Percentiles rank a stretch among this genome's conserved stretches.
Conservation (phyloP, 2,113 vertebrate genomes). For the Colistium nudipinnis region DNA sequence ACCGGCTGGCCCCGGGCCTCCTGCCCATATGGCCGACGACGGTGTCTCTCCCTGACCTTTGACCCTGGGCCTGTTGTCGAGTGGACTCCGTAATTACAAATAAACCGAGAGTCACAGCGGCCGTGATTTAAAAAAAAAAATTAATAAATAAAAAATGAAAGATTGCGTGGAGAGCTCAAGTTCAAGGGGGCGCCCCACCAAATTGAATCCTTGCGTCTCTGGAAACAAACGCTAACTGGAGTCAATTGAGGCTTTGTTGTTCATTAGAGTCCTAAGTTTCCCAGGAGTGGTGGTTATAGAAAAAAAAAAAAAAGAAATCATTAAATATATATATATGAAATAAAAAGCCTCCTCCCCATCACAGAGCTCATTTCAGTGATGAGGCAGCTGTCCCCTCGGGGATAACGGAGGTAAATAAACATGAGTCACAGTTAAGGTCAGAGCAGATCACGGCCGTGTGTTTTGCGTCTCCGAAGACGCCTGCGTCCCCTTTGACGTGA, state of each 20-base stretch:
- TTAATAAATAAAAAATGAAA: no score
- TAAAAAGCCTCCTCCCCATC: no score
- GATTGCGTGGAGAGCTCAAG: constrained; percentile 54
- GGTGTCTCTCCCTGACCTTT: constrained; percentile 56
- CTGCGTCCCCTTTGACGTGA: constrained; percentile 38
- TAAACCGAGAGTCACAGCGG: constrained; percentile 64
- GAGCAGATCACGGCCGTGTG: constrained; percentile 41
- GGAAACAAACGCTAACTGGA: constrained; percentile 53
- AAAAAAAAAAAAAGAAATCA: background rate
- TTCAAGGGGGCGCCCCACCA: constrained; percentile 47
- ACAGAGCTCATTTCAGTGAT: constrained; percentile 51
- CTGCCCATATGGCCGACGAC: constrained; percentile 63
- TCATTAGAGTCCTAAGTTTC: constrained; percentile 55
- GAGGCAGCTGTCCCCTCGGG: constrained; percentile 46
- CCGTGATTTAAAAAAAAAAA: no score
- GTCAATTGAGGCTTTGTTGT: constrained; percentile 66
- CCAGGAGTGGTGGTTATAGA: constrained; percentile 50
- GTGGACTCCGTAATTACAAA: constrained; percentile 68
- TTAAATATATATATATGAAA: no score
- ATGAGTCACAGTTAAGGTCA: constrained; percentile 67
- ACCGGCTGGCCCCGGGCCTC: constrained; percentile 26
- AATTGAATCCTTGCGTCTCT: constrained; percentile 23
- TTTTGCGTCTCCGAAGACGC: constrained; percentile 42
- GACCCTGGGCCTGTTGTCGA: constrained; percentile 61
- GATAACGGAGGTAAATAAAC: constrained; percentile 65